These are phyloP conservation scores for Gerris lacustris DNA, from an alignment of 2,888 invertebrate species.

Conservation along the genomic window DNA sequence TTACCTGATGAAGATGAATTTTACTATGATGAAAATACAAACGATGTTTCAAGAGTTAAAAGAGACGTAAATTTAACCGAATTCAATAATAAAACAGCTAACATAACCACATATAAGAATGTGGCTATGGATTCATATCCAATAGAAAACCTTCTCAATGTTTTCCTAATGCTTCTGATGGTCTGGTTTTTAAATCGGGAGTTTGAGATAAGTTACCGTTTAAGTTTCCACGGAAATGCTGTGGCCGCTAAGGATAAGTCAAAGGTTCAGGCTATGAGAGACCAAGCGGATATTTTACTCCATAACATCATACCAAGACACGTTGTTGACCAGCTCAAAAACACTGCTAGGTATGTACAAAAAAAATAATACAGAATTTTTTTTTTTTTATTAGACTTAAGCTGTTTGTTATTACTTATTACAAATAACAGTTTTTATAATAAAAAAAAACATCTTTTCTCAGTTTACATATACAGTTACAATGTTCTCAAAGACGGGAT, in stretches of 20 bases:
- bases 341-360: conserved; percentile 50
- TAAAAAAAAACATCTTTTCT: neutral
- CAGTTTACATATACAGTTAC: neutral
- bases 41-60: neutral
- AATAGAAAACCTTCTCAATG: conserved; percentile 68
- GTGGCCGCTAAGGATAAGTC: conserved; percentile 80
- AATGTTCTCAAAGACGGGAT: too few relatives aligned
- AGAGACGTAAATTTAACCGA: neutral
- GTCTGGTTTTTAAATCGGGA: conserved; percentile 90
- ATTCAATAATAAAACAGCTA: neutral
- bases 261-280: conserved; percentile 76
- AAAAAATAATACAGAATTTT: neutral
- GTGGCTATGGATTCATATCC: conserved; percentile 36
- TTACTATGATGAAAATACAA: neutral
- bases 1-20: neutral
- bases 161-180: conserved; percentile 66
- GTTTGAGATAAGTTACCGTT: conserved; percentile 85
- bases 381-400: neutral
- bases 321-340: conserved; percentile 84
- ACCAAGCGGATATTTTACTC: conserved; percentile 90
- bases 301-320: conserved; percentile 95
- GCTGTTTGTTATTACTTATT: too few relatives aligned
- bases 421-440: neutral
- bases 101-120: conserved; percentile 9
- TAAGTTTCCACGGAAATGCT: conserved; percentile 85